Evolutionary conservation across 2,888 invertebrate genomes (phyloP), one percentile per base, ranked within the genome.

Genomic region (Drosophila siamana): DNA sequence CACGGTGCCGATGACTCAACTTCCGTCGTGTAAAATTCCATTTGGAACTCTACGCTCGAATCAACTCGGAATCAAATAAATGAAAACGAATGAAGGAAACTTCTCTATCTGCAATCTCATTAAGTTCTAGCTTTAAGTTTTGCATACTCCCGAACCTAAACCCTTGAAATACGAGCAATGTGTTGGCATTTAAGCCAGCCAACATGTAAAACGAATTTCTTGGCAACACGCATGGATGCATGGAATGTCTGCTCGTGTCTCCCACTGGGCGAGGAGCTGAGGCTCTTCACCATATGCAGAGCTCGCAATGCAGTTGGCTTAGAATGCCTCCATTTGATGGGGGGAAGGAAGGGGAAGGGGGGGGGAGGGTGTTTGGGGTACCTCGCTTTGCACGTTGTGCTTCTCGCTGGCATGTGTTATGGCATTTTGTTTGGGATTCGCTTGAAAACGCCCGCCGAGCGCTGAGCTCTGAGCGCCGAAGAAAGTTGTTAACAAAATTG

Each of bases 401-500:
- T 22, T 15, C 43, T 33, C 40, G 38, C 51, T 62, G 68, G 60
- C 69, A 63, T 71, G 56, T 77, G 69, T 67, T 72, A 57, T 57
- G 69, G 70, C 60, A 63, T 69, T 78, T 73, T 50, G 50, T 55
- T 61, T 36, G 51, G 62, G 63, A 46, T 67, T 57, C 54, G 61
- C 63, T 43, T 52, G 65, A 40, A 60, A 63, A 52, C 44, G 28
- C 28, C 41, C 68, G 72, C 38, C 63, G 44, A 46, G 40, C 40
- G 52, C 5, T 5, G 24, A 24, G 24, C n/a, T n/a, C n/a, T n/a
- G n/a, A n/a, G n/a, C 19, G 3, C 56, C 68, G 55, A 64, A 69
- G 71, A 77, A 84, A 72, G 70, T 79, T 80, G 74, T 70, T 79
- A 69, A 73, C 74, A 71, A 76, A 60, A 78, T 68, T 69, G 76